These are phyloP conservation scores for Rhorus exstirpatorius DNA, from an alignment of 2,888 invertebrate genomes.

Conservation along the genomic window DNA sequence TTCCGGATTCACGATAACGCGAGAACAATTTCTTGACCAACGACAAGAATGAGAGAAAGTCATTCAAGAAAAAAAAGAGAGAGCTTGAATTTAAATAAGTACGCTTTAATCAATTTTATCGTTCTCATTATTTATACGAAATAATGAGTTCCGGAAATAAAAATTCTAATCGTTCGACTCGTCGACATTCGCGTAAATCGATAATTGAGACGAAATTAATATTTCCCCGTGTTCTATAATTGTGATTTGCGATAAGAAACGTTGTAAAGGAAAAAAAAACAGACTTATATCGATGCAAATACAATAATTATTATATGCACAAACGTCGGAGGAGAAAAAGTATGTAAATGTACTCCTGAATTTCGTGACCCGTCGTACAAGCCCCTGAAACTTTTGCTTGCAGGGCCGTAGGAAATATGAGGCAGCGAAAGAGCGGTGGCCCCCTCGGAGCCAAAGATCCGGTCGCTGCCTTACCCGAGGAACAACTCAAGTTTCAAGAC, in stretches of 20 bases:
- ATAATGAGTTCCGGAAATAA: no score
- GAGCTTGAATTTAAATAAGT: no score
- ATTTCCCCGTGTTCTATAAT: neutral
- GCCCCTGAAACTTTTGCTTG: slow-evolving; percentile 65
- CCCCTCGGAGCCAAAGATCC: slow-evolving; percentile 77
- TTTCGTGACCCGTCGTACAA: slow-evolving; percentile 64
- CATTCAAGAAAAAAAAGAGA: no score
- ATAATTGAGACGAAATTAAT: no score
- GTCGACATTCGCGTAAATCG: no score
- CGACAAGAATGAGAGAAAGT: slow-evolving; percentile 43
- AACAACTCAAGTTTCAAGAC: slow-evolving; percentile 84
- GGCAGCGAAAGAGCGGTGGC: slow-evolving; percentile 80
- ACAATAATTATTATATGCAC: no score
- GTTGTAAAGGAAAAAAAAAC: no score
- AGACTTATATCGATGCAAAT: no score
- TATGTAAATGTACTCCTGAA: slow-evolving; percentile 15
- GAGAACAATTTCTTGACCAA: slow-evolving; percentile 60
- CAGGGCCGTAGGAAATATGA: slow-evolving; percentile 82
- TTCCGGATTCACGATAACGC: slow-evolving; percentile 42
- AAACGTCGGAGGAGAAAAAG: no score
- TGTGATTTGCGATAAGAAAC: neutral
- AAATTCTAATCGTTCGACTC: no score
- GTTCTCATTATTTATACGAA: neutral
- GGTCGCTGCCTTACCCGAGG: slow-evolving; percentile 76
- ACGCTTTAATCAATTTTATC: no score